A percentile compares a stretch with the other conserved stretches of the same genome.
Conservation (phyloP, 2,888 invertebrate species). For the Leucophenga maculata region DNA sequence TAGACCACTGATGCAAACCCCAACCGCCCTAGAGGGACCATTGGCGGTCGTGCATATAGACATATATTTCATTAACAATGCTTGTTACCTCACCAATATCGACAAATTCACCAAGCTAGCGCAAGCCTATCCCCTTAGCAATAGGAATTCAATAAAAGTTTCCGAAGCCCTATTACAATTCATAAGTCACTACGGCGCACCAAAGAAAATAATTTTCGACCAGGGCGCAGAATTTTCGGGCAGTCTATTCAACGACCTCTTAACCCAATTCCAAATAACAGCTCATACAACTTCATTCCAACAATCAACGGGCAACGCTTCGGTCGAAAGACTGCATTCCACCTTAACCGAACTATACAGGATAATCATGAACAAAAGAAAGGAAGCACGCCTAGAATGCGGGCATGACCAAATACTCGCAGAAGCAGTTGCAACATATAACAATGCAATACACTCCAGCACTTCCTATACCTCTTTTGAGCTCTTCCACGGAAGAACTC, state of each 20-base stretch:
- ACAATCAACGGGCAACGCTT: constrained; percentile 37
- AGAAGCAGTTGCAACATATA: constrained; percentile 33
- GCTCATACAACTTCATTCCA: constrained; percentile 38
- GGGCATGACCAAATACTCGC: constrained; percentile 29
- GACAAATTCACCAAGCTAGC: constrained; percentile 45
- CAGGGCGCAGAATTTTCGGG: constrained; percentile 41
- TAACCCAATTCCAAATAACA: constrained; percentile 28
- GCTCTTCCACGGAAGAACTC: constrained; percentile 23
- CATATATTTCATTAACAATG: constrained; percentile 34
- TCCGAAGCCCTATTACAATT: constrained; percentile 33
- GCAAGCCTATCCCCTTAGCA: constrained; percentile 29
- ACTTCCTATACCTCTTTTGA: constrained; percentile 30
- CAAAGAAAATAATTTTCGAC: constrained; percentile 36
- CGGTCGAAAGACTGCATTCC: constrained; percentile 29
- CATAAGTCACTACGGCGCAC: constrained; percentile 33
- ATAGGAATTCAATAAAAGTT: constrained; percentile 34
- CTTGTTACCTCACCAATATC: constrained; percentile 35
- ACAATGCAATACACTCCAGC: constrained; percentile 32
- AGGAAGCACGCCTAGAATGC: too few relatives aligned
- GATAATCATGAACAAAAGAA: too few relatives aligned
- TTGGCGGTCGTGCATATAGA: constrained; percentile 40
- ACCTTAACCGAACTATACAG: constrained; percentile 29
- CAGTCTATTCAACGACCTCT: constrained; percentile 39
- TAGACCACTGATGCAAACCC: constrained; percentile 26
- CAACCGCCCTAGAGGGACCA: constrained; percentile 36